A percentile compares a stretch with the other conserved stretches of the same genome.
Conservation (phyloP, 2,888 invertebrate species). For the Dryomyza anilis region DNA sequence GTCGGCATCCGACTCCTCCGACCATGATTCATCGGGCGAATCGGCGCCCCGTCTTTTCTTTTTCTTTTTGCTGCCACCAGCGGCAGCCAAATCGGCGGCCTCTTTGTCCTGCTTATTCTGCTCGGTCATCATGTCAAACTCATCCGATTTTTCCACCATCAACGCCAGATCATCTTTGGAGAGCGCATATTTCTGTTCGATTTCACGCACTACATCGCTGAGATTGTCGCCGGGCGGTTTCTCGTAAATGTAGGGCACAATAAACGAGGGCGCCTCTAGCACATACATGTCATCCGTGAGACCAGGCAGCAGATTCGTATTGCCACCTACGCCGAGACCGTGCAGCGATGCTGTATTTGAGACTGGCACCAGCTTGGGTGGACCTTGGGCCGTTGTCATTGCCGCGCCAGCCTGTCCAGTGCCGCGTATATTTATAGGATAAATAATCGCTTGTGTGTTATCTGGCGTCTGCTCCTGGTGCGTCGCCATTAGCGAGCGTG, state of each 20-base stretch:
- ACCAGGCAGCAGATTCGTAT: slow-evolving; percentile 75
- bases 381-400: slow-evolving; percentile 60
- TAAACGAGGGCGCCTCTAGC: slow-evolving; percentile 90
- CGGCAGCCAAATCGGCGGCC: too few species aligned
- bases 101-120: slow-evolving; percentile 57
- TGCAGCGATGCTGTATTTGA: slow-evolving; percentile 41
- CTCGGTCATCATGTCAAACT: slow-evolving; percentile 63
- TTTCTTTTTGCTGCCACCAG: slow-evolving; percentile 53
- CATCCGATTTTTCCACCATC: slow-evolving; percentile 65
- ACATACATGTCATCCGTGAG: slow-evolving; percentile 92
- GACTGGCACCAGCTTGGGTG: slow-evolving; percentile 53
- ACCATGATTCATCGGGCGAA: slow-evolving; percentile 68
- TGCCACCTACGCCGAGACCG: slow-evolving; percentile 53
- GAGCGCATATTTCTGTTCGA: slow-evolving; percentile 66
- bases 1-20: slow-evolving; percentile 65
- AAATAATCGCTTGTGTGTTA: slow-evolving; percentile 47
- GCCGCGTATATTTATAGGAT: slow-evolving; percentile 67
- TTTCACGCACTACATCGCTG: slow-evolving; percentile 71
- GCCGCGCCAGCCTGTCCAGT: too few species aligned
- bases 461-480: slow-evolving; percentile 33
- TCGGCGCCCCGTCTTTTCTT: slow-evolving; percentile 54
- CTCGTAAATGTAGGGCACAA: slow-evolving; percentile 91
- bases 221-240: slow-evolving; percentile 83
- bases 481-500: slow-evolving; percentile 54
- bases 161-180: slow-evolving; percentile 64